A percentile compares a stretch with the other conserved stretches of the same genome.
phyloP scores from a whole-genome alignment of 2,888 invertebrate genomes.

The Petrolisthes cinctipes region DNA sequence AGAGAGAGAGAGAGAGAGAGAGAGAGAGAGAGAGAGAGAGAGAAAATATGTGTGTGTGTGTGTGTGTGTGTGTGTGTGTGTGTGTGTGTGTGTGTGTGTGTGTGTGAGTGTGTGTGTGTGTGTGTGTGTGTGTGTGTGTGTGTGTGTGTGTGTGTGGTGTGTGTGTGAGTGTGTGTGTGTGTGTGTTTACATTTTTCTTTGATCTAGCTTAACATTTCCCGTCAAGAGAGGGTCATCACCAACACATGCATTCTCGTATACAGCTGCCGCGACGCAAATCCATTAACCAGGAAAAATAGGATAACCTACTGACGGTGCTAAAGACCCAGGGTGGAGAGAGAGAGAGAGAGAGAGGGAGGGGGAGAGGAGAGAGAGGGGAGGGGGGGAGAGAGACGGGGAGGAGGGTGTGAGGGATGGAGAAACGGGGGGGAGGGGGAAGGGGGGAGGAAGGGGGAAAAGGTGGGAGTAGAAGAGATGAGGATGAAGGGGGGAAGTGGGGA shows the following conservation, averaged over 20 bases:
- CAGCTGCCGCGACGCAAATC: too few relatives aligned
- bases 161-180: too few relatives aligned
- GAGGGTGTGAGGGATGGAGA: not conserved
- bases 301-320: not conserved
- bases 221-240: too few relatives aligned
- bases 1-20: slow-evolving; percentile 5
- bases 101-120: too few relatives aligned
- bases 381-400: not conserved
- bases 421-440: not conserved
- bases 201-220: too few relatives aligned
- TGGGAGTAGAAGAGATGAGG: not conserved
- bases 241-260: too few relatives aligned
- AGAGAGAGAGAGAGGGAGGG: not conserved
- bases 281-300: not conserved
- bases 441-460: not conserved
- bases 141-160: too few relatives aligned
- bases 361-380: slow-evolving; percentile 11
- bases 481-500: not conserved
- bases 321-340: not conserved
- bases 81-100: too few relatives aligned
- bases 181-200: too few relatives aligned
- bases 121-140: too few relatives aligned
- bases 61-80: too few relatives aligned
- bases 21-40: slow-evolving; percentile 9
- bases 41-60: too few relatives aligned